Evolutionary conservation across 2,888 invertebrate species (phyloP), one percentile per base, ranked within the genome.

Genomic region (Drosophila meridionalis): DNA sequence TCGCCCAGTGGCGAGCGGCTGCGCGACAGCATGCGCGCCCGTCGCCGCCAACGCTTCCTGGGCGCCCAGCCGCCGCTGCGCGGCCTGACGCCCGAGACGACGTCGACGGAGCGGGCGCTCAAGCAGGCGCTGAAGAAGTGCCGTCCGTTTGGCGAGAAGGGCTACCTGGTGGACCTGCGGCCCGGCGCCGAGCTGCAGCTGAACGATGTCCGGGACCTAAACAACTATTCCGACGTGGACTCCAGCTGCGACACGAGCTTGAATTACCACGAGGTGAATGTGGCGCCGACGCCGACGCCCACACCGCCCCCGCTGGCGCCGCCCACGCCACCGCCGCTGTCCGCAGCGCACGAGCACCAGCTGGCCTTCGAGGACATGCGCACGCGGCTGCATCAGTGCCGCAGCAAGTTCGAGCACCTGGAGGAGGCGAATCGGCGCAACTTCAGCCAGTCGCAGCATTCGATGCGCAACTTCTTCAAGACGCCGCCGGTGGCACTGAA

Each of bases 201-300:
- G 11, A 90, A 91, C 63, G 92, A 93, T 85, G 93, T 93, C 0
- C 91, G 92, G 8, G 93, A 93, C 69, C 74, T 93, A 12, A 93
- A 92, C 32, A 93, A 92, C 76, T 93, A 93, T 60, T 93, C 93
- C 0, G 93, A 93, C 76, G 92, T 93, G 56, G 93, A 93, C 73
- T 93, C 93, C 3, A 93, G 93, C 63, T 93, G 93, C 69, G 93
- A 93, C 60, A 93, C 92, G 0, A 93, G 93, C 45, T 78, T 93
- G 5, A 93, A 93, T 57, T 93, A 93, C 64, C 91, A 91, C 11
- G 93, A 93, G 61, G 84, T 90, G 0, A 93, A 93, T 81, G 67
- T 74, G 7, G 58, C n/a, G 8, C 34, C 61, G 28, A 47, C 55
- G 26, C 26, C 72, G 9, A 8, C 40, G 4, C 40, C 61, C 6